Percentiles rank a stretch among this genome's conserved stretches.
Conservation (phyloP, 2,113 vertebrate genomes). For the Phoenicopterus ruber region DNA sequence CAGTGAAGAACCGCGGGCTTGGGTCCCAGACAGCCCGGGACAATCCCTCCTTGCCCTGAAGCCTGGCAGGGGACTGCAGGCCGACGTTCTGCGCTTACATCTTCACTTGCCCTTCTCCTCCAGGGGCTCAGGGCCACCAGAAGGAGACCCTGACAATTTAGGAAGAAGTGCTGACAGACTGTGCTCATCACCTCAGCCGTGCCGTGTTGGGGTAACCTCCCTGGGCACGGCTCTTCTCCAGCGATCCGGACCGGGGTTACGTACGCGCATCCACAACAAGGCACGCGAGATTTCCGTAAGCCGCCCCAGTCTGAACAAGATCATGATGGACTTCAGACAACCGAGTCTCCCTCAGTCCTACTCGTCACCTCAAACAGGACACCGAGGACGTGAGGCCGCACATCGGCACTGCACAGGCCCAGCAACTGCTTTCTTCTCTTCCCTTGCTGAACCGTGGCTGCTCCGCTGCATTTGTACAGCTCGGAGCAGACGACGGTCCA, state of each 20-base stretch:
- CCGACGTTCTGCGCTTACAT: accelerated
- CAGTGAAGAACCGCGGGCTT: background rate
- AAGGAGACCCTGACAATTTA: background rate
- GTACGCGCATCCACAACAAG: accelerated
- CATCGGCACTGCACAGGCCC: background rate
- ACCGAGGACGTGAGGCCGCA: accelerated
- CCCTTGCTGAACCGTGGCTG: background rate
- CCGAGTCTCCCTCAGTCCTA: background rate
- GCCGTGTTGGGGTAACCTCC: background rate
- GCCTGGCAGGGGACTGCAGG: background rate
- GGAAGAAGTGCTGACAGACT: background rate
- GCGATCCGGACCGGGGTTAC: background rate
- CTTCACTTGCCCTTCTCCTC: background rate
- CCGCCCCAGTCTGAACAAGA: background rate
- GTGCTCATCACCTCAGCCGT: background rate
- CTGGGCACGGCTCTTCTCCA: background rate
- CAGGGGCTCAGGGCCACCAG: background rate
- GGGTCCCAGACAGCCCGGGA: background rate
- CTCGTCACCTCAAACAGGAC: background rate
- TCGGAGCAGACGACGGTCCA: accelerated
- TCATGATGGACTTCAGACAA: background rate
- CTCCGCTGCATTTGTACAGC: background rate
- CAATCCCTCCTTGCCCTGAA: background rate
- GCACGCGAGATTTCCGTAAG: accelerated
- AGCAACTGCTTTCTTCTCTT: background rate